Percentiles rank a stretch among this genome's conserved stretches.
These are phyloP conservation scores for Epinephelus awoara DNA, from an alignment of 2,797 vertebrate genomes.

Conservation along the genomic window DNA sequence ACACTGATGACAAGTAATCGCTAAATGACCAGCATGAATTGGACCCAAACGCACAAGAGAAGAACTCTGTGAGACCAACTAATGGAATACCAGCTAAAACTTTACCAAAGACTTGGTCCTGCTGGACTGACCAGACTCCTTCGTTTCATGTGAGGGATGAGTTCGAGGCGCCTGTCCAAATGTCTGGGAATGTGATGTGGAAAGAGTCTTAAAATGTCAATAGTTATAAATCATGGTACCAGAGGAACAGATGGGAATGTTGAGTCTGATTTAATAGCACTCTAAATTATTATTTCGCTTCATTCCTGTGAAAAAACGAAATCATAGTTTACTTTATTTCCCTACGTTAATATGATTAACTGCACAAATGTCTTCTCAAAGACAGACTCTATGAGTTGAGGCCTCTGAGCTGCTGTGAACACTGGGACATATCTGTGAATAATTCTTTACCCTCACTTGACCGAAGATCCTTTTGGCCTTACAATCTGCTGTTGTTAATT, in stretches of 20 bases:
- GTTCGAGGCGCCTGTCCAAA: not conserved
- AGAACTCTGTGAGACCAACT: constrained; percentile 1
- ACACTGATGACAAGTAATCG: not conserved
- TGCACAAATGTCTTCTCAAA: constrained; percentile 46
- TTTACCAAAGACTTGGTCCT: constrained; percentile 51
- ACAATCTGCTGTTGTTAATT: constrained; percentile 24
- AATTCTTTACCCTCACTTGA: constrained; percentile 21
- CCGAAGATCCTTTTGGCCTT: constrained; percentile 30
- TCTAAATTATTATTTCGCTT: constrained; percentile 25
- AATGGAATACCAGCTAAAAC: constrained; percentile 16
- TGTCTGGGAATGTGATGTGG: constrained; percentile 9
- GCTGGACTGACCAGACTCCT: constrained; percentile 13
- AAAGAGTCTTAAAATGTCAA: constrained; percentile 2
- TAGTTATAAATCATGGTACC: constrained; percentile 7
- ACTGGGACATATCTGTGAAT: constrained; percentile 47
- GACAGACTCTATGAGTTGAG: constrained; percentile 13
- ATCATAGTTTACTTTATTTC: constrained; percentile 10
- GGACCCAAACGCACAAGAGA: not conserved
- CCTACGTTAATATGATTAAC: constrained; percentile 15
- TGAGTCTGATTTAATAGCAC: constrained; percentile 23
- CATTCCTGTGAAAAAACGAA: constrained; percentile 47
- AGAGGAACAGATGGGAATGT: constrained; percentile 19
- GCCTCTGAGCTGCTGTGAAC: constrained; percentile 25
- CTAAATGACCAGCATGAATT: not conserved
- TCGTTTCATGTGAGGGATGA: not conserved